Percentiles rank a stretch among this genome's conserved stretches.
phyloP scores from a whole-genome alignment of 2,888 invertebrate genomes.

The Antheraea assamensis region DNA sequence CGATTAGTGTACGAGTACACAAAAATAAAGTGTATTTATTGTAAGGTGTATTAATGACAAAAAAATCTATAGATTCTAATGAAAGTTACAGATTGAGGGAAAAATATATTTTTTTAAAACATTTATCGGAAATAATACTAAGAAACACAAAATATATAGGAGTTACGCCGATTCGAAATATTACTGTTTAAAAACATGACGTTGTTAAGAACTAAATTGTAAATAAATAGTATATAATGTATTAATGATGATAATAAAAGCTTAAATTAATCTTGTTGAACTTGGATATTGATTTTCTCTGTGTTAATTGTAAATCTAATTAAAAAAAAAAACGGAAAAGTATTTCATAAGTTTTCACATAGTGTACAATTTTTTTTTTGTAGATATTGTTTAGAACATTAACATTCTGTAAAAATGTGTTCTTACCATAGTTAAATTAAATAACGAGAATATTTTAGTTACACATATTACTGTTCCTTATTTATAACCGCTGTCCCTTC shows the following conservation, averaged over 20 bases:
- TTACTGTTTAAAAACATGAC: constrained; percentile 66
- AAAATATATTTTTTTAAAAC: not conserved
- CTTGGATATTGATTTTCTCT: constrained; percentile 76
- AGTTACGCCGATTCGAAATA: constrained; percentile 49
- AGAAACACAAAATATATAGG: constrained; percentile 36
- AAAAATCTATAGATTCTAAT: too few species aligned
- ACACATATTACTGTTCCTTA: constrained; percentile 68
- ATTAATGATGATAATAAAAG: constrained; percentile 56
- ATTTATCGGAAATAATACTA: constrained; percentile 32
- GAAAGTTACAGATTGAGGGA: not conserved
- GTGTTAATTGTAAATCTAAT: constrained; percentile 72
- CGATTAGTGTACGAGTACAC: not conserved
- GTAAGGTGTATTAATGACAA: too few species aligned
- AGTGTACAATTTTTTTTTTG: constrained; percentile 79
- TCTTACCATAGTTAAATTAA: constrained; percentile 82
- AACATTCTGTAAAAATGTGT: constrained; percentile 83
- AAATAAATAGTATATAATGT: constrained; percentile 69
- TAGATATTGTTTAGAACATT: constrained; percentile 80
- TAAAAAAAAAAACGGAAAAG: constrained; percentile 51
- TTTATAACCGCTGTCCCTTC: constrained; percentile 33
- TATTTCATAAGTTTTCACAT: constrained; percentile 77
- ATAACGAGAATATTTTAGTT: constrained; percentile 83
- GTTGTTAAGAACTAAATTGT: constrained; percentile 63
- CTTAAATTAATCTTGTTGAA: constrained; percentile 80
- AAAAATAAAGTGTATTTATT: too few species aligned